Evolutionary conservation across 2,113 vertebrate species (phyloP).

Genomic region (Melanotaenia duboulayi): DNA sequence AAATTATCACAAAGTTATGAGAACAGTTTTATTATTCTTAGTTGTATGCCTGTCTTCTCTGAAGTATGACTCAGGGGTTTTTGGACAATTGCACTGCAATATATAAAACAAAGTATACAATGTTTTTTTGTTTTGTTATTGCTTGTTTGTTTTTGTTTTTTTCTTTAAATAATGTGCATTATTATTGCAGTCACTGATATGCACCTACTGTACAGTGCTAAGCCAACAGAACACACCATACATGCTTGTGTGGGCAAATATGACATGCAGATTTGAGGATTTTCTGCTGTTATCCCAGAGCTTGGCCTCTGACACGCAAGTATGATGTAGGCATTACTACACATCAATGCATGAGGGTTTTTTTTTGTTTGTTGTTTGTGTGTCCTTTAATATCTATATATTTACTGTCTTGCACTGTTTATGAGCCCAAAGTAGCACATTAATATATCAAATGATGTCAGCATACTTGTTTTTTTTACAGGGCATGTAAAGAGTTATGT

Average conservation of each 20-base stretch:
- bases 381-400: conserved; percentile 52
- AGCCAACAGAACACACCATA: conserved; percentile 90
- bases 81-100: conserved; percentile 86
- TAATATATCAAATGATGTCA: conserved; percentile 69
- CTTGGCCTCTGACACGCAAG: conserved; percentile 78
- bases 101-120: conserved; percentile 81
- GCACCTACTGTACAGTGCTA: conserved; percentile 83
- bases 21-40: conserved; percentile 52
- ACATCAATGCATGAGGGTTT: conserved; percentile 76
- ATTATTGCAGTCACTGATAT: conserved; percentile 84
- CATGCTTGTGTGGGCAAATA: conserved; percentile 83
- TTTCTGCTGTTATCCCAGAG: conserved; percentile 81
- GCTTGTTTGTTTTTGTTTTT: conserved; percentile 58
- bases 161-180: conserved; percentile 87
- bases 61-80: conserved; percentile 97
- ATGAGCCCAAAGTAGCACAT: conserved; percentile 78
- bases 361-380: too few relatives aligned
- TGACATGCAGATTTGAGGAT: conserved; percentile 86
- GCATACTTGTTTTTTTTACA: conserved; percentile 50
- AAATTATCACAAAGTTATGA: conserved; percentile 57
- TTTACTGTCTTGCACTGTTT: conserved; percentile 78
- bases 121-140: conserved; percentile 25
- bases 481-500: conserved; percentile 18
- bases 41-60: conserved; percentile 85
- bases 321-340: conserved; percentile 84